Conservation (phyloP, 2,888 invertebrate genomes). For the Cataglyphis livida region DNA sequence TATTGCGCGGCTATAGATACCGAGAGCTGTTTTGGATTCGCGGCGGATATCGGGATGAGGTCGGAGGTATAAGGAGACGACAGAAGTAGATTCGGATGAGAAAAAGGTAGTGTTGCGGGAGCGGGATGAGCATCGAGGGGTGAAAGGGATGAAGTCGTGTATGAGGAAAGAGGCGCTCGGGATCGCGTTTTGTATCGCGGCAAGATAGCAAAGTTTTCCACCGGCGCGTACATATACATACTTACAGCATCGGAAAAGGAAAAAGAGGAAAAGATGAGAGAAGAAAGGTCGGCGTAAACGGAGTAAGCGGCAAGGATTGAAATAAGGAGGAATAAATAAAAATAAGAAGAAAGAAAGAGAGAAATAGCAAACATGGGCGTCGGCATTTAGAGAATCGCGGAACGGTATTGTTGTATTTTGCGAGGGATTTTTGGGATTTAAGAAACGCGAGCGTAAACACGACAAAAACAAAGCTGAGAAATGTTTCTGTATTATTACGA, state of each 20-base stretch:
- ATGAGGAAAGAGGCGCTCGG: slow-evolving; percentile 54
- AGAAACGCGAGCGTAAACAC: slow-evolving; percentile 25
- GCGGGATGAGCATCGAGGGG: background rate
- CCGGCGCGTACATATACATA: slow-evolving; percentile 60
- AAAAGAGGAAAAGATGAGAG: slow-evolving; percentile 17
- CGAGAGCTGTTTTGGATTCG: slow-evolving; percentile 63
- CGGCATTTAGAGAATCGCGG: slow-evolving; percentile 59
- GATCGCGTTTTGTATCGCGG: slow-evolving; percentile 66
- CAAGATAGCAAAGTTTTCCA: slow-evolving; percentile 64
- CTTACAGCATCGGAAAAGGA: slow-evolving; percentile 23
- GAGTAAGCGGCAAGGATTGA: background rate
- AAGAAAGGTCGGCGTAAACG: background rate
- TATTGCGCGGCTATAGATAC: slow-evolving; percentile 39
- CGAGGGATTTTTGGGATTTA: slow-evolving; percentile 20
- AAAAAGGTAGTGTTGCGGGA: slow-evolving; percentile 59
- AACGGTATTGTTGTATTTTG: slow-evolving; percentile 17
- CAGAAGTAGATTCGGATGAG: slow-evolving; percentile 61
- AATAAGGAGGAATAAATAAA: background rate
- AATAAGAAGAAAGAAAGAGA: background rate
- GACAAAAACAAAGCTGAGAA: slow-evolving; percentile 23
- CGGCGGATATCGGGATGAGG: slow-evolving; percentile 48
- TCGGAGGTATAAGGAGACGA: slow-evolving; percentile 49
- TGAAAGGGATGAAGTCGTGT: slow-evolving; percentile 28
- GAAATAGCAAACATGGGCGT: slow-evolving; percentile 41
- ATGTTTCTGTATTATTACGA: slow-evolving; percentile 33